Conservation (phyloP, 2,113 vertebrate species). For the Passer domesticus region DNA sequence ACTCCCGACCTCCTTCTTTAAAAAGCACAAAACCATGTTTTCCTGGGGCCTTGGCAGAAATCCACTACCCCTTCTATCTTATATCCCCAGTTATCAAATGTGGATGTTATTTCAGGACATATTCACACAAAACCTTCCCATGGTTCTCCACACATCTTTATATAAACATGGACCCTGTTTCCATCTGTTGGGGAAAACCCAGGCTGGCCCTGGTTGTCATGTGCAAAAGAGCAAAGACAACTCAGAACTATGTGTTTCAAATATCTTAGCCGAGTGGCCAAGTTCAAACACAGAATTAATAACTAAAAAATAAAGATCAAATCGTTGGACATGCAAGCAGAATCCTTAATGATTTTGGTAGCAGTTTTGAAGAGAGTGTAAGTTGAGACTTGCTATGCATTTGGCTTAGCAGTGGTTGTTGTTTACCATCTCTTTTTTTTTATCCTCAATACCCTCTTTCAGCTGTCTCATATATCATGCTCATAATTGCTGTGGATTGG, state of each 20-base stretch:
- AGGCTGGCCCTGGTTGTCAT: background rate
- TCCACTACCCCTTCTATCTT: background rate
- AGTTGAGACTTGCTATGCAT: background rate
- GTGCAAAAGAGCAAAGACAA: background rate
- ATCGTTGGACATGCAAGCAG: background rate
- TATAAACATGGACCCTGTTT: accelerated
- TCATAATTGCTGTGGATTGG: background rate
- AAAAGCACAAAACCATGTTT: background rate
- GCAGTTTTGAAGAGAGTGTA: background rate
- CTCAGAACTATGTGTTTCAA: background rate
- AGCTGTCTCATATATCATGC: background rate
- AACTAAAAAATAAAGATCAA: background rate
- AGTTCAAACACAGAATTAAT: background rate
- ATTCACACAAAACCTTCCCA: background rate
- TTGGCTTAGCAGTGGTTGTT: background rate
- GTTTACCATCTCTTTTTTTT: background rate
- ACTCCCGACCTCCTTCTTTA: background rate
- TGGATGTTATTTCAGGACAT: background rate
- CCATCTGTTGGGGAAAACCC: background rate
- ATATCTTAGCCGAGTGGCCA: background rate
- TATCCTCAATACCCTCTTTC: background rate
- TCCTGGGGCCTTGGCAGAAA: background rate
- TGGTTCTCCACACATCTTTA: background rate
- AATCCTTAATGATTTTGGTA: background rate
- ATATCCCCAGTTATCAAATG: background rate